phyloP scores from a whole-genome alignment of 92 coral and sea anemone species.

The Parazoanthus atlanticus region DNA sequence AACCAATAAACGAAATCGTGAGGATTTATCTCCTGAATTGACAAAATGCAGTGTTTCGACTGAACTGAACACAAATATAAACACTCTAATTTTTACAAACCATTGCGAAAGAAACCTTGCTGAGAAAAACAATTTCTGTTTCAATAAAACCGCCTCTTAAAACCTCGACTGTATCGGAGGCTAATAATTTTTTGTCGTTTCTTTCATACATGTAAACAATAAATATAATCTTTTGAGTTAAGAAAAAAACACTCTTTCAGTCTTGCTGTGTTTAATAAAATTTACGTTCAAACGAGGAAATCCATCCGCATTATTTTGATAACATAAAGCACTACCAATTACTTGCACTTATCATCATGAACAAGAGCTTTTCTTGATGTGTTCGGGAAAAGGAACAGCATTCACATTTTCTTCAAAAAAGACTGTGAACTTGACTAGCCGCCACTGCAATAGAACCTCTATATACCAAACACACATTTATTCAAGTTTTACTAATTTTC shows the following conservation, averaged over 20 bases:
- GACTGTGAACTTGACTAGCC: too few species aligned
- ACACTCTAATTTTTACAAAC: conserved; percentile 16
- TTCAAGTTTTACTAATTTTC: background rate
- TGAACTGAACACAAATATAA: background rate
- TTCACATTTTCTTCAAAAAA: too few species aligned
- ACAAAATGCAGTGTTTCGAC: background rate
- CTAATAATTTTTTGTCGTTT: background rate
- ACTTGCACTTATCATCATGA: background rate
- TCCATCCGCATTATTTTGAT: too few species aligned
- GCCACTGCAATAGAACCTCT: too few species aligned
- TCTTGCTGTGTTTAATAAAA: background rate
- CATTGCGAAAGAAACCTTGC: background rate
- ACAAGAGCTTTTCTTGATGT: background rate
- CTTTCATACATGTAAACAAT: background rate
- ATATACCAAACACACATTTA: too few species aligned
- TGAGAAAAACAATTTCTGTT: background rate
- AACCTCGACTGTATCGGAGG: background rate
- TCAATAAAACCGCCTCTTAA: background rate
- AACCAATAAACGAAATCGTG: background rate
- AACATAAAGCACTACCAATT: too few species aligned
- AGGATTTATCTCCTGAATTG: background rate
- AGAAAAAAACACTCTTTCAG: background rate
- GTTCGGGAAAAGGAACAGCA: background rate
- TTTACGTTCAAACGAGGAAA: background rate
- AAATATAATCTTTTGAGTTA: background rate